Base-by-base conservation (phyloP, 2,888 invertebrate species). In the Phasia obesa region DNA sequence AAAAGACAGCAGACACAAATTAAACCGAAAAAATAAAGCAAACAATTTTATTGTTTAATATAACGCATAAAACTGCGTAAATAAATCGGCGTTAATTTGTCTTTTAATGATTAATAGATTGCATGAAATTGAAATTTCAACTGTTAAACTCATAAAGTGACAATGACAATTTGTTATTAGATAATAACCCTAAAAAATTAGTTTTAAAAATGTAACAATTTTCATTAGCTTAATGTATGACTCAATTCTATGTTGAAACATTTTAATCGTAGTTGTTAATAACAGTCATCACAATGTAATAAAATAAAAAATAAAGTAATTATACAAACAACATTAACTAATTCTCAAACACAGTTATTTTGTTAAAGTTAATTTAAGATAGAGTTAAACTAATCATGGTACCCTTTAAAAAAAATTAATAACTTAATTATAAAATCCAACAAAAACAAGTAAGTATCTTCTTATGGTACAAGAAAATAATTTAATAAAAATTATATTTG, bases 351-450 rank as follows among this genome's bases (percentile, higher is more conserved):
- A 51, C 13, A n/a, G 23, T 31, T 49, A 38, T 57, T 67, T 78
- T 38, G 69, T 71, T 78, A 59, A 82, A 47, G 49, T 78, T 78
- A 70, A 75, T 65, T 83, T 70, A 11, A 70, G 35, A 67, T 65
- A 15, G 21, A 13, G 17, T 47, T 27, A 44, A 35, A 60, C 60
- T 21, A 59, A 42, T 44, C 13, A 49, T 31, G 23, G 9, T 31
- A 65, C 42, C 64, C 31, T 51, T 71, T 65, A 59, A 73, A 55
- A 23, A 53, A 47, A 35, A 44, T 44, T 42, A 79, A 73, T 57
- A 51, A 59, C 51, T 64, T 59, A 42, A 78, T 71, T 21, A 57
- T 65, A 55, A 47, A 62, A 69, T 13, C 11, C 17, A 35, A 69
- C 13, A n/a, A 23, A 23, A 44, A 49, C 55, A 38, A 47, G 31